These are phyloP conservation scores for Corticium candelabrum DNA, from an alignment of 37 sponge, comb jelly and placozoan genomes.

Conservation along the genomic window DNA sequence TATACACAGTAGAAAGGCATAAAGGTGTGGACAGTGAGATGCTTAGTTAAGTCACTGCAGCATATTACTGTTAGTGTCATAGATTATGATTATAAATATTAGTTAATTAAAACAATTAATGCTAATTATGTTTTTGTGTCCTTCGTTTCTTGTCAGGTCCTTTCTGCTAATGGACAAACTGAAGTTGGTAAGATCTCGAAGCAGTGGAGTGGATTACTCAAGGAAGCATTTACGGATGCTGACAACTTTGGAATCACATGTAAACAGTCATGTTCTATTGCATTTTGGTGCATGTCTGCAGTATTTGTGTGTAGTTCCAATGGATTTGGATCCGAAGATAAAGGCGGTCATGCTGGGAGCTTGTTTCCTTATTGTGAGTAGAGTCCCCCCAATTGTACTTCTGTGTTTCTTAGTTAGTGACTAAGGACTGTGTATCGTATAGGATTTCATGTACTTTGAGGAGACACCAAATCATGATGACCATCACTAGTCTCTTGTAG, in stretches of 20 bases:
- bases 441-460: neutral
- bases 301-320: slow-evolving; percentile 49
- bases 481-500: too few relatives aligned
- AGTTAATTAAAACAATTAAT: too few relatives aligned
- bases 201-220: slow-evolving; percentile 87
- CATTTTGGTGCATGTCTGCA: neutral
- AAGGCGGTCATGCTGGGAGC: slow-evolving; percentile 90
- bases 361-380: slow-evolving; percentile 57
- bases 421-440: too few relatives aligned
- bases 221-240: slow-evolving; percentile 91
- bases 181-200: slow-evolving; percentile 79
- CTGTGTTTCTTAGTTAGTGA: too few relatives aligned
- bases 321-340: slow-evolving; percentile 87
- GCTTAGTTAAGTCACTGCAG: too few relatives aligned
- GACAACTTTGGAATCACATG: slow-evolving; percentile 88
- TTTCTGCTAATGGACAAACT: slow-evolving; percentile 30
- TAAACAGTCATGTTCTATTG: neutral
- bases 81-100: too few relatives aligned
- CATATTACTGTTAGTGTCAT: too few relatives aligned
- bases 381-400: too few relatives aligned
- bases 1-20: too few relatives aligned
- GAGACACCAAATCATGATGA: neutral
- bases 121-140: too few relatives aligned
- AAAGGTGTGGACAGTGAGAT: too few relatives aligned
- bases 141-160: neutral